Conservation (phyloP, 2,797 vertebrate genomes). For the Cuculus canorus region DNA sequence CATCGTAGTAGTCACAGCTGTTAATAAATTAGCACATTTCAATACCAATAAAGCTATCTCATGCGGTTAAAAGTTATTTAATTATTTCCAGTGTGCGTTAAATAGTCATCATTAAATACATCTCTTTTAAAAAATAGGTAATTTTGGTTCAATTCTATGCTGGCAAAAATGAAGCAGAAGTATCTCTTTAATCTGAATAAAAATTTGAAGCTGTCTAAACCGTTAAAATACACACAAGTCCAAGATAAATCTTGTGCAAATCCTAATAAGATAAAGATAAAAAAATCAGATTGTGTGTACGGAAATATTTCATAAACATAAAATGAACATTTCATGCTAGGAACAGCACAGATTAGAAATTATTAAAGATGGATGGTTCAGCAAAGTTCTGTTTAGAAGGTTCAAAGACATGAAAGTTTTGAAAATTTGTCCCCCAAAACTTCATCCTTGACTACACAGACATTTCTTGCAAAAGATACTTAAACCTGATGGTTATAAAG, state of each 20-base stretch:
- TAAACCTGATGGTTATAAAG: rapidly evolving
- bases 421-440: not conserved
- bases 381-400: not conserved
- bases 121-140: not conserved
- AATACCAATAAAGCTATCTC: not conserved
- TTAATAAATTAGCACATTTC: not conserved
- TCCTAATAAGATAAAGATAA: not conserved
- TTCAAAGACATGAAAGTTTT: not conserved
- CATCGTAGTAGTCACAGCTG: not conserved
- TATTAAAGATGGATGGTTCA: not conserved
- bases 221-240: not conserved
- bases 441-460: not conserved
- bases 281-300: not conserved
- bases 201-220: not conserved
- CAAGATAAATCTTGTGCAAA: not conserved
- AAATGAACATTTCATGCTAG: not conserved
- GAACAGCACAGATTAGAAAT: not conserved
- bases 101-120: not conserved
- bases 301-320: not conserved
- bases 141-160: not conserved
- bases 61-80: not conserved
- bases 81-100: not conserved
- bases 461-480: not conserved
- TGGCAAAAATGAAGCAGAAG: not conserved
- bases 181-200: not conserved